Percentiles rank a stretch among this genome's conserved stretches.
Evolutionary conservation across 2,113 vertebrate genomes (phyloP).

Genomic region (Rhinoderma darwinii): DNA sequence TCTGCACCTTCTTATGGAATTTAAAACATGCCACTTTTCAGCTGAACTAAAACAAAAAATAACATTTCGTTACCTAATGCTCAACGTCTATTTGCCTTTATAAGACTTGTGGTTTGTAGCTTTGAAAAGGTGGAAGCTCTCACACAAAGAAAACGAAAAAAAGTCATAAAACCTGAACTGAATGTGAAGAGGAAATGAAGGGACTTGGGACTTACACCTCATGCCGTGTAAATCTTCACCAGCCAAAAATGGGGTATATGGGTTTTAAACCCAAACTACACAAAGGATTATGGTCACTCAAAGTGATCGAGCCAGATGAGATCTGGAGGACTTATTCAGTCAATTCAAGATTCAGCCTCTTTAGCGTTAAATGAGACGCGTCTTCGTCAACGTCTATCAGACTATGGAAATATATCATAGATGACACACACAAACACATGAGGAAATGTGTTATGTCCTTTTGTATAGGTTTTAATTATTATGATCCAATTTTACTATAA

Average conservation of each 20-base stretch:
- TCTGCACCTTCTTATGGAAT: conserved; percentile 35
- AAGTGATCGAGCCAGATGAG: conserved; percentile 56
- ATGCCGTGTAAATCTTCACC: conserved; percentile 28
- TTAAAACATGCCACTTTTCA: conserved; percentile 37
- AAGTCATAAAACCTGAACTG: conserved; percentile 44
- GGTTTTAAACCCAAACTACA: conserved; percentile 49
- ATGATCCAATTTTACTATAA: conserved; percentile 34
- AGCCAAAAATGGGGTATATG: conserved; percentile 48
- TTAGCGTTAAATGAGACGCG: conserved; percentile 14
- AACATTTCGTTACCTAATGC: neutral
- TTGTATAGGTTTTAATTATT: conserved; percentile 45
- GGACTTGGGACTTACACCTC: conserved; percentile 46
- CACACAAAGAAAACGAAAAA: conserved; percentile 1
- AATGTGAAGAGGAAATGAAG: conserved; percentile 61
- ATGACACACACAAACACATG: neutral
- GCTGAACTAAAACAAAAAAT: conserved; percentile 24
- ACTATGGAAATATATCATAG: neutral
- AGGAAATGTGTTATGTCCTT: conserved; percentile 38
- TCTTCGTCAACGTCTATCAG: neutral
- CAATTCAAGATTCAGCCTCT: conserved; percentile 39
- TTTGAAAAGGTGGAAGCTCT: conserved; percentile 36
- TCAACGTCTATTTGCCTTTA: neutral
- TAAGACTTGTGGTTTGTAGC: conserved; percentile 38
- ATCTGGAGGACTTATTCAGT: conserved; percentile 55
- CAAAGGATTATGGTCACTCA: conserved; percentile 48